Conservation (phyloP, 1,140 invertebrate species). For the Bombus cullumanus region DNA sequence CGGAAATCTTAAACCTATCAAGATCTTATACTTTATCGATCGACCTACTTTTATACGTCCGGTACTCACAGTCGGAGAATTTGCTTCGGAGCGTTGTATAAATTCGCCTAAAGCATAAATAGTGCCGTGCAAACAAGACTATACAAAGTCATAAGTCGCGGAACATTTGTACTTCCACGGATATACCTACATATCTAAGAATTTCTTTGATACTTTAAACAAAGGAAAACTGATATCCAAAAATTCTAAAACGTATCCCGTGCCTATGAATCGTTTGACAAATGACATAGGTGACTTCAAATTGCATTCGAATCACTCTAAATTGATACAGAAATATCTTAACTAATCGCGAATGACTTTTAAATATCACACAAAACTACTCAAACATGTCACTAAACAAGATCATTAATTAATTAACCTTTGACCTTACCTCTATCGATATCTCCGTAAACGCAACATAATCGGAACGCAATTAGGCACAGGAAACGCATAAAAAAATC, state of each 20-base stretch:
- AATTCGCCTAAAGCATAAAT: conserved; percentile 18
- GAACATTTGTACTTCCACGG: not conserved
- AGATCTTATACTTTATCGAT: conserved; percentile 36
- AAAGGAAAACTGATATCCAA: too few relatives aligned
- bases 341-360: too few relatives aligned
- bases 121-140: not conserved
- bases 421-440: not conserved
- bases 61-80: conserved; percentile 6
- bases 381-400: too few relatives aligned
- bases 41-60: conserved; percentile 24
- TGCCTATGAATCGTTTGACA: not conserved
- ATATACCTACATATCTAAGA: too few relatives aligned
- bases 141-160: not conserved
- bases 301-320: too few relatives aligned
- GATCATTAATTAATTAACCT: not conserved
- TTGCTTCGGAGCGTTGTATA: conserved; percentile 27
- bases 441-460: too few relatives aligned
- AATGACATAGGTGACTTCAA: too few relatives aligned
- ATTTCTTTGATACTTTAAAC: not conserved
- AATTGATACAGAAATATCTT: too few relatives aligned
- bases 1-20: conserved; percentile 30
- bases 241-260: not conserved
- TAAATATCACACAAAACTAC: too few relatives aligned
- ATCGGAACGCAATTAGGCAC: too few relatives aligned
- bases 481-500: not conserved